A percentile compares a stretch with the other conserved stretches of the same genome.
Conservation (phyloP, 1,140 invertebrate genomes). For the Ephestia elutella region DNA sequence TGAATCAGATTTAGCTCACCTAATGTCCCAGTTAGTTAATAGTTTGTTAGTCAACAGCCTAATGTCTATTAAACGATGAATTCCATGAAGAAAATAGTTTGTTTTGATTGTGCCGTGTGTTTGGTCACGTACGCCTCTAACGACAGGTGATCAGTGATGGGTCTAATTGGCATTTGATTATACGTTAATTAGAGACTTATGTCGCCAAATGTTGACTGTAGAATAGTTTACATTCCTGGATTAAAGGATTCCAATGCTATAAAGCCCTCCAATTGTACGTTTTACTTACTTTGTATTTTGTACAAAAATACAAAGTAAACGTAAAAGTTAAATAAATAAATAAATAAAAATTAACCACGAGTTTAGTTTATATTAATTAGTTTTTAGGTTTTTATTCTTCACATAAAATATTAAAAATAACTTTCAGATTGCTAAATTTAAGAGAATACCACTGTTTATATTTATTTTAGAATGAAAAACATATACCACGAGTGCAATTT, state of each 20-base stretch:
- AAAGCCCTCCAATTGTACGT: too few relatives aligned
- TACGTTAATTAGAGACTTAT: background rate
- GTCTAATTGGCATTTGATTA: background rate
- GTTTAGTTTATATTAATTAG: too few relatives aligned
- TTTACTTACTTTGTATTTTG: too few relatives aligned
- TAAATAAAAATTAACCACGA: too few relatives aligned
- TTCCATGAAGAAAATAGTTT: conserved; percentile 27
- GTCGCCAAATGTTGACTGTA: background rate
- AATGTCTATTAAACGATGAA: conserved; percentile 13
- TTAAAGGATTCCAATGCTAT: background rate
- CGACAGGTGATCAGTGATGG: background rate
- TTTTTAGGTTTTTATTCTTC: too few relatives aligned
- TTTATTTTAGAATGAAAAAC: too few relatives aligned
- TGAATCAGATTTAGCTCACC: background rate
- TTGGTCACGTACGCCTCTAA: conserved; percentile 23
- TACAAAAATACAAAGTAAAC: too few relatives aligned
- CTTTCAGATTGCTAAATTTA: too few relatives aligned
- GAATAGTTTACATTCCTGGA: background rate
- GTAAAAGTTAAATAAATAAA: too few relatives aligned
- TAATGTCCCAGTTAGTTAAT: background rate
- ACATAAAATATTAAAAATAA: too few relatives aligned
- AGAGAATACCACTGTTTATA: too few relatives aligned
- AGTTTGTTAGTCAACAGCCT: conserved; percentile 2
- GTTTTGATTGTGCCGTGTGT: conserved; percentile 32
- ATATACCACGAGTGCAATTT: too few relatives aligned